These are phyloP conservation scores for Creontiades dilutus DNA, from an alignment of 2,888 invertebrate species.

Conservation along the genomic window DNA sequence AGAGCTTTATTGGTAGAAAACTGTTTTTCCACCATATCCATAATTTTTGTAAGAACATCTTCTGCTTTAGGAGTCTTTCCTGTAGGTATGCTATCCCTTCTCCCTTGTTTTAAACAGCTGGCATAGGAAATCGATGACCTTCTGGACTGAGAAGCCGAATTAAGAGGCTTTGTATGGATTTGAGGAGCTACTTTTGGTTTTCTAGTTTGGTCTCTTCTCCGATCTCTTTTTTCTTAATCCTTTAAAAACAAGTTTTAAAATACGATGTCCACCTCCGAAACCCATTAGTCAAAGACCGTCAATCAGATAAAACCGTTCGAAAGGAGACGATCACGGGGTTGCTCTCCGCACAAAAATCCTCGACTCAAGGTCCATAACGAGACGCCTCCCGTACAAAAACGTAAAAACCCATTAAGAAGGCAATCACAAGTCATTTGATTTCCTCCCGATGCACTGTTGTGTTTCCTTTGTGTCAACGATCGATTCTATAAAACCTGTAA, in stretches of 20 bases:
- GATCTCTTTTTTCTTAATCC: constrained; percentile 29
- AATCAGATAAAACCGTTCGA: constrained; percentile 56
- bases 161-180: too few relatives aligned
- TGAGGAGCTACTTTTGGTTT: too few relatives aligned
- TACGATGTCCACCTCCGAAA: constrained; percentile 44
- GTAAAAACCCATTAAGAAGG: constrained; percentile 24
- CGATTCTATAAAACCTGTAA: not conserved
- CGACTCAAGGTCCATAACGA: not conserved
- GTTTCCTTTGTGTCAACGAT: not conserved
- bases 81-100: too few relatives aligned
- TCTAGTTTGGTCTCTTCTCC: too few relatives aligned
- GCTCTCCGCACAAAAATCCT: constrained; percentile 7
- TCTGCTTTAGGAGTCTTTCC: too few relatives aligned
- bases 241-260: constrained; percentile 44
- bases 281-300: constrained; percentile 57
- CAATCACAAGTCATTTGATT: constrained; percentile 10
- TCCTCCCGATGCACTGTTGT: not conserved
- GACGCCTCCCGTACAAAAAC: not conserved
- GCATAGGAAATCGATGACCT: too few relatives aligned
- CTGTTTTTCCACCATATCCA: too few relatives aligned
- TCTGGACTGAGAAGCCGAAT: too few relatives aligned
- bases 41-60: too few relatives aligned
- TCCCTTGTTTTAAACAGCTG: too few relatives aligned
- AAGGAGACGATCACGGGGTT: constrained; percentile 49
- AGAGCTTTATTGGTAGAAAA: too few relatives aligned